These are phyloP conservation scores for Zelostemma sp. DNA, from an alignment of 1,140 invertebrate genomes.

Conservation along the genomic window DNA sequence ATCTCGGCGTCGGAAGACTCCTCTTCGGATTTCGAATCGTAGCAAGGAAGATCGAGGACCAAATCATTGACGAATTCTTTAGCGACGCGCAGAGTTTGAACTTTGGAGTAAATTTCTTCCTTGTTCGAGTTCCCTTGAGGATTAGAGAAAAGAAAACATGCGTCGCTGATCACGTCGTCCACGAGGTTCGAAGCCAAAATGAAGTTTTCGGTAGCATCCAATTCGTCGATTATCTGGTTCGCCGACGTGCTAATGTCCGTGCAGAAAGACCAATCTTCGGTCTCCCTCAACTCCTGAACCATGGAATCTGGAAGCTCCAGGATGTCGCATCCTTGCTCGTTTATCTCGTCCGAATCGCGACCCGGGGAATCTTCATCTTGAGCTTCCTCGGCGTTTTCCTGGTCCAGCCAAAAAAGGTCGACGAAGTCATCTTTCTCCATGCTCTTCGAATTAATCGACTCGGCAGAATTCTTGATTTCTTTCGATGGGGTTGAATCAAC, in stretches of 20 bases:
- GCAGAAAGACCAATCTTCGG: constrained; percentile 52
- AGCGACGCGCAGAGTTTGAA: constrained; percentile 31
- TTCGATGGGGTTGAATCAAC: background rate
- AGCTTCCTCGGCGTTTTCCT: background rate
- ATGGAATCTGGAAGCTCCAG: constrained; percentile 51
- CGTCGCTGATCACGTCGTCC: constrained; percentile 48
- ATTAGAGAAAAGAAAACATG: constrained; percentile 33
- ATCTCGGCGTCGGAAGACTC: constrained; percentile 26
- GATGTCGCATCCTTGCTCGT: constrained; percentile 51
- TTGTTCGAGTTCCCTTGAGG: background rate
- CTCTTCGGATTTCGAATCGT: constrained; percentile 9
- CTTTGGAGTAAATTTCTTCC: constrained; percentile 20
- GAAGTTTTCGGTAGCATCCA: constrained; percentile 49
- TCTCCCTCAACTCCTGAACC: constrained; percentile 46
- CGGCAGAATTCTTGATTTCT: background rate
- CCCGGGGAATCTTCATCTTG: constrained; percentile 2
- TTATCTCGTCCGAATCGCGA: constrained; percentile 3
- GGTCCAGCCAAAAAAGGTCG: constrained; percentile 15
- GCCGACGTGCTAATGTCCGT: constrained; percentile 57
- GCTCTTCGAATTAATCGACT: constrained; percentile 3
- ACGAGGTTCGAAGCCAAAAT: constrained; percentile 48
- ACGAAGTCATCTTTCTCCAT: background rate
- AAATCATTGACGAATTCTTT: constrained; percentile 36
- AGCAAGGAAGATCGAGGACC: constrained; percentile 19
- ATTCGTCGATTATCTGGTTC: constrained; percentile 59